These are phyloP conservation scores for Pachycephala philippinensis DNA, from an alignment of 2,113 vertebrate genomes.

Conservation along the genomic window DNA sequence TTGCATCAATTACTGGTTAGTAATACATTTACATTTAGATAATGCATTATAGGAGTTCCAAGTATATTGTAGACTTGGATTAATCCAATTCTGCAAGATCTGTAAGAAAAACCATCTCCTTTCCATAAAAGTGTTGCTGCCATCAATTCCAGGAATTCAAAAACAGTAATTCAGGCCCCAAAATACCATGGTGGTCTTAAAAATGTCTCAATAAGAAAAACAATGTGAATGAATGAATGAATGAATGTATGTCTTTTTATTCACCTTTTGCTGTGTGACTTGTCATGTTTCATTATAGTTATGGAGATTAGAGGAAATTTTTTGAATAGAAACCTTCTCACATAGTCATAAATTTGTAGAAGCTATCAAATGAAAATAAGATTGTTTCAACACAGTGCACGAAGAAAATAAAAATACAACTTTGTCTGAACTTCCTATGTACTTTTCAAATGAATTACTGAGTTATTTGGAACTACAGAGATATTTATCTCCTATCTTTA, in stretches of 20 bases:
- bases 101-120: not conserved
- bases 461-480: not conserved
- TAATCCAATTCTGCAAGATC: not conserved
- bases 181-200: not conserved
- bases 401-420: not conserved
- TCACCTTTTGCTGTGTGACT: not conserved
- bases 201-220: not conserved
- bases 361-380: not conserved
- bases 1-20: not conserved
- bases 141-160: not conserved
- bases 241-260: not conserved
- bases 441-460: not conserved
- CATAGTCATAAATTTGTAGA: not conserved
- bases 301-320: not conserved
- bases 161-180: not conserved
- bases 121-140: not conserved
- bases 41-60: not conserved
- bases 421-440: not conserved
- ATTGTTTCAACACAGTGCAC: not conserved
- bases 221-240: not conserved
- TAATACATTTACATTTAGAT: not conserved
- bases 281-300: not conserved
- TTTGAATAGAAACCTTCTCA: not conserved
- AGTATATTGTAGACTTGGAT: not conserved
- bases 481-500: not conserved